Conservation (phyloP, 1,140 invertebrate genomes). For the Meloidogyne exigua region DNA sequence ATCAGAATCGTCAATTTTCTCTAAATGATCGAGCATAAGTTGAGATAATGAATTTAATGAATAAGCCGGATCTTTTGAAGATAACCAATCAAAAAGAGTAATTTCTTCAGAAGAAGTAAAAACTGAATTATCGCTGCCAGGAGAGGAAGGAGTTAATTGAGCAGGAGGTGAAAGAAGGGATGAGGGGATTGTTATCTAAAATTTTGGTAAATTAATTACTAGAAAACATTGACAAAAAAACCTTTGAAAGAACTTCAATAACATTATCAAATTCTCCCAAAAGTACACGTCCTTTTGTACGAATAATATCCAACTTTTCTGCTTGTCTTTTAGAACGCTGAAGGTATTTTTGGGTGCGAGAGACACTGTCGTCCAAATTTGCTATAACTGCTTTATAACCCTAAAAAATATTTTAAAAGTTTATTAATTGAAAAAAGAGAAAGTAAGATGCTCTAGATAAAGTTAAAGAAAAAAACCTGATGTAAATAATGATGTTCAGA, state of each 20-base stretch:
- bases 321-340: conserved; percentile 32
- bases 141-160: conserved; percentile 8
- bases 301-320: conserved; percentile 35
- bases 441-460: no score
- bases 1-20: conserved; percentile 40
- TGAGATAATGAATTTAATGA: conserved; percentile 38
- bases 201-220: background rate
- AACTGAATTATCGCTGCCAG: background rate
- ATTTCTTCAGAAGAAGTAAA: conserved; percentile 34
- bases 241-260: conserved; percentile 34
- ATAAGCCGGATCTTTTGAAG: conserved; percentile 43
- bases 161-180: conserved; percentile 18
- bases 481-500: conserved; percentile 42
- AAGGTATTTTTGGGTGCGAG: conserved; percentile 33
- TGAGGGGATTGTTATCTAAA: conserved; percentile 35
- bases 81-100: conserved; percentile 50
- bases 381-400: conserved; percentile 40
- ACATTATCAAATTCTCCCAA: conserved; percentile 39
- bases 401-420: conserved; percentile 1
- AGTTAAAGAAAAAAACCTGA: conserved; percentile 25
- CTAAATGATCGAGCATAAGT: conserved; percentile 39
- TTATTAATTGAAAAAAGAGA: conserved; percentile 6
- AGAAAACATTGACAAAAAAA: conserved; percentile 23
- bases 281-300: conserved; percentile 34
- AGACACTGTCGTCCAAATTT: conserved; percentile 43